Base-by-base conservation (phyloP, 2,113 vertebrate species). In the Myotis davidii region DNA sequence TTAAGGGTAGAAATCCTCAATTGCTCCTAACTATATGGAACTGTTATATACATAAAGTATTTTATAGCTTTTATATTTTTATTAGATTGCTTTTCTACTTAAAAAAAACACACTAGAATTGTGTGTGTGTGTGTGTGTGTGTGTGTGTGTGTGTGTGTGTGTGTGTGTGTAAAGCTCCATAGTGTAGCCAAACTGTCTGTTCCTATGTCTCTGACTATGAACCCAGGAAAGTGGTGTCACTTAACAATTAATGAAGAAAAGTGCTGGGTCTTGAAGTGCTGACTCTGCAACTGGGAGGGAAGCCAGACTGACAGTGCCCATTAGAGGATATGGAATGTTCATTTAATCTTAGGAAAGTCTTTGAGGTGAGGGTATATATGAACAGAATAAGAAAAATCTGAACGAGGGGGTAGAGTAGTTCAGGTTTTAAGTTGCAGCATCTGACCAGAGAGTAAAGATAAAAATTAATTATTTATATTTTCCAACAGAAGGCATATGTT, bases 181-280 rank as follows among this genome's bases (percentile, higher is more conserved):
- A 29, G 27, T 90, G 61, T 89, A 98, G 97, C 90, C 90, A 23
- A 77, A 82, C 91, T 98, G 98, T 98, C 98, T 98, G 92, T 94
- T 82, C 56, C 97, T 96, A 79, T 97, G 86, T 65, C 90, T 98
- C 98, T 97, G 96, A 96, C 82, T 97, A 42, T 90, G 97, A 97
- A 95, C 56, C 94, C 91, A 96, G 84, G 65, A 96, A 97, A 97
- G 95, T 96, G 97, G 98, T 98, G 85, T 98, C 96, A 25, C 89
- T 96, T 98, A 98, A 97, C 98, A 99, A 98, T 99, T 98, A 98
- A 98, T 98, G 97, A 96, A 96, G 95, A 77, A 97, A 98, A 98
- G 85, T 97, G 96, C 97, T 97, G 96, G 90, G 92, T 96, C 87
- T 97, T 34, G 21, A 96, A 95, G 88, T 96, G 97, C 98, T 98